Conservation (phyloP, 2,888 invertebrate species). For the Synanthedon andrenaeformis region DNA sequence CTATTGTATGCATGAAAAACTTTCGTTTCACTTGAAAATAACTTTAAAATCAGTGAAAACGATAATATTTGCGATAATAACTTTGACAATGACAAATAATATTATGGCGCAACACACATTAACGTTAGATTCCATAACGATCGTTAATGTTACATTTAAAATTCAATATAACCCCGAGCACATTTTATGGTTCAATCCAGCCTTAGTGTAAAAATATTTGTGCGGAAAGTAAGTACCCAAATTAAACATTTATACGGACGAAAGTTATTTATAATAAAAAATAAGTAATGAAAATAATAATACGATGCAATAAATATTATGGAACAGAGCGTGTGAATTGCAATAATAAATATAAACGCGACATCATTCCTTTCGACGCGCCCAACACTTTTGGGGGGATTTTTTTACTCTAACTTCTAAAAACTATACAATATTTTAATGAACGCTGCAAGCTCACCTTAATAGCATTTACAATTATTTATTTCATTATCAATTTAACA, state of each 20-base stretch:
- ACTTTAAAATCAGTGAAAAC: no score
- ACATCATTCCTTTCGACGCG: no score
- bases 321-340: not conserved
- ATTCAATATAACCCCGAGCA: no score
- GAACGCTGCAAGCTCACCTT: slow-evolving; percentile 64
- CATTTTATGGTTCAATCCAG: no score
- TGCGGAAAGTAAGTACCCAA: slow-evolving; percentile 58
- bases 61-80: no score
- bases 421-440: slow-evolving; percentile 9
- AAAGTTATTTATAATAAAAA: not conserved
- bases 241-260: not conserved
- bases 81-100: no score
- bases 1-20: no score
- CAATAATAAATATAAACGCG: not conserved
- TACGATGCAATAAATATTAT: not conserved
- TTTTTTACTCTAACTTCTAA: not conserved
- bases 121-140: no score
- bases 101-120: no score
- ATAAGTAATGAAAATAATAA: not conserved
- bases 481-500: slow-evolving; percentile 11
- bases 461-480: slow-evolving; percentile 39
- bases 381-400: no score
- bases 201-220: slow-evolving; percentile 27
- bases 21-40: no score
- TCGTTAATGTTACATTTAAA: no score